Conservation (phyloP, 1,140 invertebrate species). For the Drosophila nikananu region DNA sequence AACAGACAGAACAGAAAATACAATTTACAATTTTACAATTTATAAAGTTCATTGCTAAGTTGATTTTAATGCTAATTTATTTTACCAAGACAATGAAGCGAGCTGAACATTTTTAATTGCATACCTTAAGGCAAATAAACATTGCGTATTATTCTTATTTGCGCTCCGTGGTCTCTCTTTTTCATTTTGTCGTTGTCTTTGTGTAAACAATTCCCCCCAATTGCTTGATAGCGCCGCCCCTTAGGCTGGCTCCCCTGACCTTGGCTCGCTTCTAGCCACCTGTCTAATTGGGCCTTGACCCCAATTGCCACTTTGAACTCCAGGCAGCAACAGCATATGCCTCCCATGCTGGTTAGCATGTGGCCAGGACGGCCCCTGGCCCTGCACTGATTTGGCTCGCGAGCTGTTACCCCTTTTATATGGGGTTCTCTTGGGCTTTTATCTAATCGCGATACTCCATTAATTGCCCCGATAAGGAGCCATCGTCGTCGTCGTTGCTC, state of each 20-base stretch:
- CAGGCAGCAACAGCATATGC: background rate
- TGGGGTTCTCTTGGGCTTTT: slow-evolving; percentile 5
- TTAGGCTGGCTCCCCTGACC: slow-evolving; percentile 8
- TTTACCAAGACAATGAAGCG: slow-evolving; percentile 53
- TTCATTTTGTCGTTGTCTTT: slow-evolving; percentile 65
- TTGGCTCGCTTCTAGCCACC: slow-evolving; percentile 23
- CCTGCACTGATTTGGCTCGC: slow-evolving; percentile 58
- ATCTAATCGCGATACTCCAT: slow-evolving; percentile 54
- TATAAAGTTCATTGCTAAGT: slow-evolving; percentile 72
- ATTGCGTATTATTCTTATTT: slow-evolving; percentile 63
- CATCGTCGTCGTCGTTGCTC: background rate
- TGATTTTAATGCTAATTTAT: slow-evolving; percentile 76
- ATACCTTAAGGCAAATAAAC: slow-evolving; percentile 69
- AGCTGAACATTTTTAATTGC: slow-evolving; percentile 62
- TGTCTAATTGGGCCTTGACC: slow-evolving; percentile 28
- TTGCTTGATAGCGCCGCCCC: background rate
- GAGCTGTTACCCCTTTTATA: slow-evolving; percentile 29
- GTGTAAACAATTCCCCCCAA: slow-evolving; percentile 8
- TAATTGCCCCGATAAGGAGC: slow-evolving; percentile 66
- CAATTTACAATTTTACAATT: slow-evolving; percentile 67
- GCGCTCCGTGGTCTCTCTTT: slow-evolving; percentile 43
- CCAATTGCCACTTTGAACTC: background rate
- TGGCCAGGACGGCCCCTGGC: slow-evolving; percentile 26
- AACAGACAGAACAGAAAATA: slow-evolving; percentile 50
- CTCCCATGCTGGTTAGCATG: background rate